A percentile compares a stretch with the other conserved stretches of the same genome.
Conservation (phyloP, 1,140 invertebrate species). For the Leptopilina clavipes region DNA sequence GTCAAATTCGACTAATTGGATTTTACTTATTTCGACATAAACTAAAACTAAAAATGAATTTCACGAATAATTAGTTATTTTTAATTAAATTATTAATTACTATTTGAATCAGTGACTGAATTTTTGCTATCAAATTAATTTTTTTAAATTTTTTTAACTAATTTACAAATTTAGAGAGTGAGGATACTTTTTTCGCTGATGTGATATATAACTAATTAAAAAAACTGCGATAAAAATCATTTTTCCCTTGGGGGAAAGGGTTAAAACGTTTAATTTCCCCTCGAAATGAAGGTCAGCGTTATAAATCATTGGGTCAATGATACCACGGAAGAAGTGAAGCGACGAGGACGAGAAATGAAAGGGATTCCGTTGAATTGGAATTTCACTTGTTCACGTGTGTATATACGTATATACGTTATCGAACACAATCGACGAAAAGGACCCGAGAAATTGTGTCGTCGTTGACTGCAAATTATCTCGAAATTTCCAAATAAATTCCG, state of each 20-base stretch:
- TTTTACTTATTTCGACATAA: too few relatives aligned
- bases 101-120: too few relatives aligned
- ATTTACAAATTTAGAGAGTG: too few relatives aligned
- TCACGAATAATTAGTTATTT: too few relatives aligned
- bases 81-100: too few relatives aligned
- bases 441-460: conserved; percentile 38
- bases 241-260: neutral
- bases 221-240: too few relatives aligned
- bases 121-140: too few relatives aligned
- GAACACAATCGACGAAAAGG: conserved; percentile 40
- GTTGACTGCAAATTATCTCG: conserved; percentile 37
- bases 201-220: too few relatives aligned
- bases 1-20: too few relatives aligned
- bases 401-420: neutral
- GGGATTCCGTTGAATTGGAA: conserved; percentile 25
- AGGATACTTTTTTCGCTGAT: too few relatives aligned
- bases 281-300: conserved; percentile 12
- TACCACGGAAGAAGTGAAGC: conserved; percentile 8
- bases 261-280: neutral
- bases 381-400: conserved; percentile 22
- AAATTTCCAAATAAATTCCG: conserved; percentile 45
- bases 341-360: conserved; percentile 20
- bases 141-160: too few relatives aligned
- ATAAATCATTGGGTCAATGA: conserved; percentile 18
- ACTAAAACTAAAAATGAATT: too few relatives aligned